Percentiles rank a stretch among this genome's conserved stretches.
These are phyloP conservation scores for Idris sp. DNA, from an alignment of 1,140 invertebrate genomes.

Conservation along the genomic window DNA sequence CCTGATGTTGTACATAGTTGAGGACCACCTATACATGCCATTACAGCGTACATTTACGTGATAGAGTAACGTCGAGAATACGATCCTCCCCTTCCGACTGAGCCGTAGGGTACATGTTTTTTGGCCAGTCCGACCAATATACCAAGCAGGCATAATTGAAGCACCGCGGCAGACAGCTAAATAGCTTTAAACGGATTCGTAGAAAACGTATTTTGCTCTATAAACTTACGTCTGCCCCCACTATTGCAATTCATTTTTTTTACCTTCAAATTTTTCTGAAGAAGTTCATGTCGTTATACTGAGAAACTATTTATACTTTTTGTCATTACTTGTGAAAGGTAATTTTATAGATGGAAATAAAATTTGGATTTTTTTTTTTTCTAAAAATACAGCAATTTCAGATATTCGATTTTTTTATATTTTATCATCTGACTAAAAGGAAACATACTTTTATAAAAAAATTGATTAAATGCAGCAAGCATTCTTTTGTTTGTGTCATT, in stretches of 20 bases:
- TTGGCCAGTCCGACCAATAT: conserved; percentile 37
- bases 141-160: conserved; percentile 62
- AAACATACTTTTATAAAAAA: conserved; percentile 5
- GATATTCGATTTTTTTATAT: not conserved
- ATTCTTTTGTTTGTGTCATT: conserved; percentile 37
- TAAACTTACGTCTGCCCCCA: conserved; percentile 67
- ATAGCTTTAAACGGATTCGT: conserved; percentile 71
- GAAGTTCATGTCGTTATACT: conserved; percentile 4
- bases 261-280: conserved; percentile 5
- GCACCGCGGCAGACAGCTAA: conserved; percentile 61
- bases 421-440: not conserved
- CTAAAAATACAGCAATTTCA: too few species aligned
- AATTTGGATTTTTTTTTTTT: too few species aligned
- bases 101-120: conserved; percentile 54
- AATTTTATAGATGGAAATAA: too few species aligned
- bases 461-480: conserved; percentile 31
- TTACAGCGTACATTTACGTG: conserved; percentile 39
- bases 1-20: conserved; percentile 39
- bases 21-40: conserved; percentile 43
- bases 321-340: too few species aligned
- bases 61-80: conserved; percentile 46
- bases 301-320: not conserved
- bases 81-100: conserved; percentile 48
- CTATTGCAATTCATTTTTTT: conserved; percentile 20
- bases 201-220: conserved; percentile 69